phyloP scores from a whole-genome alignment of 2,888 invertebrate species.

The Nymphalis urticae region DNA sequence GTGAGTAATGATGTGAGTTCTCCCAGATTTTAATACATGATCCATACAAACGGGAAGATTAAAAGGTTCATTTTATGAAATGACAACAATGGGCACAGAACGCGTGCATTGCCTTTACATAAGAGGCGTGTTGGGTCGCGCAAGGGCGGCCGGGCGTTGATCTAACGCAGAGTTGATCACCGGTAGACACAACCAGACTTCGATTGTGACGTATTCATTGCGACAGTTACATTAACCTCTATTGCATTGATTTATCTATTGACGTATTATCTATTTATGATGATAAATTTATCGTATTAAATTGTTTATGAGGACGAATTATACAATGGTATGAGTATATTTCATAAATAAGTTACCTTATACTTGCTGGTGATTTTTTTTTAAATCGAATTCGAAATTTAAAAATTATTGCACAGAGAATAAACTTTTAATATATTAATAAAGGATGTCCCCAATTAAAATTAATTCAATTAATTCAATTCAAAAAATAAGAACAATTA shows the following conservation, averaged over 20 bases:
- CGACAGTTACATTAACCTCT: slow-evolving; percentile 7
- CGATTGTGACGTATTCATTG: not conserved
- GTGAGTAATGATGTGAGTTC: too few relatives aligned
- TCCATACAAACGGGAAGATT: not conserved
- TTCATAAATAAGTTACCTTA: too few relatives aligned
- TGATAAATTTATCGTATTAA: not conserved
- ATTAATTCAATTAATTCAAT: too few relatives aligned
- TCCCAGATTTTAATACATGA: too few relatives aligned
- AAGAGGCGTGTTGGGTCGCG: slow-evolving; percentile 57
- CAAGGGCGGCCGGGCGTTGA: slow-evolving; percentile 70
- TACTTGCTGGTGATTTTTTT: too few relatives aligned
- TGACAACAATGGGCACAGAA: slow-evolving; percentile 40
- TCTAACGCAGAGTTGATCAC: slow-evolving; percentile 45
- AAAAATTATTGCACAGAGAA: too few relatives aligned
- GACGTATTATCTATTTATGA: not conserved
- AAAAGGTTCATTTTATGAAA: slow-evolving; percentile 8
- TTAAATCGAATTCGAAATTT: too few relatives aligned
- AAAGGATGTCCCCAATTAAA: too few relatives aligned
- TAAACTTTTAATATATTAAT: too few relatives aligned
- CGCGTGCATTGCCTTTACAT: slow-evolving; percentile 60
- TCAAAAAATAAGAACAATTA: too few relatives aligned
- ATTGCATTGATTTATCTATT: slow-evolving; percentile 2
- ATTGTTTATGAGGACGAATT: too few relatives aligned
- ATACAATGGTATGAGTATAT: too few relatives aligned
- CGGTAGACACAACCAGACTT: slow-evolving; percentile 28